Percentiles rank a stretch among this genome's conserved stretches.
phyloP scores from a whole-genome alignment of 1,140 invertebrate genomes.

The Heliothis virescens region DNA sequence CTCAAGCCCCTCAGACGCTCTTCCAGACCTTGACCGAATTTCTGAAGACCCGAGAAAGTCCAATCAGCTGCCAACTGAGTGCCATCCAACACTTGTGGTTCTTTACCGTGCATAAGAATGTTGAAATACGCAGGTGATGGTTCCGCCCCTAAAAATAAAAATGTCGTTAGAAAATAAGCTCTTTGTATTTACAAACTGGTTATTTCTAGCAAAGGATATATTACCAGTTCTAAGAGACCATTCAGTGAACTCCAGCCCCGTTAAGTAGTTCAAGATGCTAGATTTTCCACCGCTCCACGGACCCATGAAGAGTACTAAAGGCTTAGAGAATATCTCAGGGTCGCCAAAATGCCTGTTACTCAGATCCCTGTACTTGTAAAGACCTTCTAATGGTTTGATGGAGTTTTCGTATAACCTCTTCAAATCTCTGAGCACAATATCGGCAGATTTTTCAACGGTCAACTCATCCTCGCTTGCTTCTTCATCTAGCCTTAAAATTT shows the following conservation, averaged over 20 bases:
- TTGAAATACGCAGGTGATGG: conserved; percentile 98
- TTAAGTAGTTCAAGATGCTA: conserved; percentile 96
- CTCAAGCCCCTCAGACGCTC: conserved; percentile 94
- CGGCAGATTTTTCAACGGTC: conserved; percentile 90
- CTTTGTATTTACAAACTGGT: no score
- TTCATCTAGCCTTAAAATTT: conserved; percentile 92
- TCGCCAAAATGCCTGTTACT: conserved; percentile 97
- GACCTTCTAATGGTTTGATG: conserved; percentile 95
- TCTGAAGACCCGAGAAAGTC: conserved; percentile 97
- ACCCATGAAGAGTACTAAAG: conserved; percentile 96
- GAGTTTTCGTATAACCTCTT: conserved; percentile 95
- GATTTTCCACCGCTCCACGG: conserved; percentile 98
- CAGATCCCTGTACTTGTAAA: conserved; percentile 97
- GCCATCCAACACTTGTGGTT: conserved; percentile 94
- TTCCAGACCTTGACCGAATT: conserved; percentile 97
- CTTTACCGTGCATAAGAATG: conserved; percentile 95
- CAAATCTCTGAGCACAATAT: conserved; percentile 93
- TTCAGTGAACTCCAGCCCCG: conserved; percentile 94
- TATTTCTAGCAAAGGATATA: neutral
- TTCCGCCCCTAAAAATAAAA: conserved; percentile 91
- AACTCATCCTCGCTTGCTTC: conserved; percentile 91
- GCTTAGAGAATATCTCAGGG: conserved; percentile 98
- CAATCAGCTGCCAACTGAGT: conserved; percentile 97
- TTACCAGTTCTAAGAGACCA: conserved; percentile 94
- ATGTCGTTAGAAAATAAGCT: neutral